phyloP scores from a whole-genome alignment of 2,888 invertebrate species.

The Callosobruchus maculatus region DNA sequence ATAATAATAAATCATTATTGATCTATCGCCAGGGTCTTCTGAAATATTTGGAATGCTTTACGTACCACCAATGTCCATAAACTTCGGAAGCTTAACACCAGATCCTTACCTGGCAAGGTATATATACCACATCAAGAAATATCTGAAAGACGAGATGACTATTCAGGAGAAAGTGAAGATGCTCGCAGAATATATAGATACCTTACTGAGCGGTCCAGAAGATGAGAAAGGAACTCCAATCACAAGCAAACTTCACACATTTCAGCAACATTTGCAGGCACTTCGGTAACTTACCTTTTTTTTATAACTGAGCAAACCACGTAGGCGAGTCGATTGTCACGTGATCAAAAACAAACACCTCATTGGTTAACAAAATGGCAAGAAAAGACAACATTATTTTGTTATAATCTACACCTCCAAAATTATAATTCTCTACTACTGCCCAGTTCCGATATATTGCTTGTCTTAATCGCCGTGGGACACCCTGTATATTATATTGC shows the following conservation, averaged over 20 bases:
- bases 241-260: conserved; percentile 32
- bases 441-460: too few species aligned
- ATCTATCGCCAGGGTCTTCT: neutral
- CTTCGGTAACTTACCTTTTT: conserved; percentile 8
- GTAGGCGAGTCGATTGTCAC: too few species aligned
- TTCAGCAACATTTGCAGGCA: conserved; percentile 32
- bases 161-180: conserved; percentile 29
- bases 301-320: too few species aligned
- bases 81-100: conserved; percentile 24
- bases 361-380: too few species aligned
- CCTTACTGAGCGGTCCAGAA: conserved; percentile 33
- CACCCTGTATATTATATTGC: too few species aligned
- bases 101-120: conserved; percentile 34
- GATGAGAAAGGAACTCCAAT: conserved; percentile 16
- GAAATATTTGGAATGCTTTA: neutral
- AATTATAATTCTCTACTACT: too few species aligned
- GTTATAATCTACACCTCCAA: too few species aligned
- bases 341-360: too few species aligned
- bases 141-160: conserved; percentile 12
- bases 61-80: neutral
- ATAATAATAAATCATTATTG: too few species aligned
- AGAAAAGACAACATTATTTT: too few species aligned
- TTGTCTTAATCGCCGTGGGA: too few species aligned
- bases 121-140: conserved; percentile 26
- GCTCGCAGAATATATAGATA: conserved; percentile 35